Base-by-base conservation (phyloP, 2,888 invertebrate species). In the Eucera pruinosa region DNA sequence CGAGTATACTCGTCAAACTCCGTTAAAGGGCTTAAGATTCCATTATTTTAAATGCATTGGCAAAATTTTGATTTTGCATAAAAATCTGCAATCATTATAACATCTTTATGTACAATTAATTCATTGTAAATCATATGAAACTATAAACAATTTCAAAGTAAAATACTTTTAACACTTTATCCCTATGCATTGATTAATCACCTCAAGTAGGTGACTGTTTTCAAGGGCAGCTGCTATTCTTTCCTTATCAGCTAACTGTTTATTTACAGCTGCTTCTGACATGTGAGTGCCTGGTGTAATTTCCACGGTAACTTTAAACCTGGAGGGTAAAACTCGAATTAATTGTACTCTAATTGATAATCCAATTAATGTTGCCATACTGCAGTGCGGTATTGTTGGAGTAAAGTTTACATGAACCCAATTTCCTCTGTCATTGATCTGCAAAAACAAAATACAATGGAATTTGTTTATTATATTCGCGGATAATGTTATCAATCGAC, bases 321-420 rank as follows among this genome's bases (percentile, higher is more conserved):
- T 94, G 9, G 95, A 93, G 0, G 98, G 98, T 5, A 98, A 92
- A 0, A 96, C 95, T 75, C 99, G 94, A 27, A 98, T 93, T 6
- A 99, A 93, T 90, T 98, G 97, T 0, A 99, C 98, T 52, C 97
- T 94, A 84, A 99, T 98, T 0, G 98, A 97, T 0, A 99, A 93
- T 1, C 99, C 97, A 80, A 95, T 98, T 43, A 99, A 93, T 0
- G 99, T 98, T 1, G 99, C 99, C 98, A 99, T 98, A 86, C 98
- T 98, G 89, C 99, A 99, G 89, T 99, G 99, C 0, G 99, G 99
- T 86, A 99, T 99, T 0, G 99, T 99, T 0, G 99, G 99, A 0
- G 99, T 99, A 92, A 98, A 99, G 75, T 95, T 93, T 0, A 99
- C 95, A 83, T 94, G 93, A 0, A 98, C 95, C 9, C 92, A 93